Evolutionary conservation across 35 echinoderm and acorn worm species (phyloP), one percentile per base, ranked within the genome.

Genomic region (Lytechinus pictus): DNA sequence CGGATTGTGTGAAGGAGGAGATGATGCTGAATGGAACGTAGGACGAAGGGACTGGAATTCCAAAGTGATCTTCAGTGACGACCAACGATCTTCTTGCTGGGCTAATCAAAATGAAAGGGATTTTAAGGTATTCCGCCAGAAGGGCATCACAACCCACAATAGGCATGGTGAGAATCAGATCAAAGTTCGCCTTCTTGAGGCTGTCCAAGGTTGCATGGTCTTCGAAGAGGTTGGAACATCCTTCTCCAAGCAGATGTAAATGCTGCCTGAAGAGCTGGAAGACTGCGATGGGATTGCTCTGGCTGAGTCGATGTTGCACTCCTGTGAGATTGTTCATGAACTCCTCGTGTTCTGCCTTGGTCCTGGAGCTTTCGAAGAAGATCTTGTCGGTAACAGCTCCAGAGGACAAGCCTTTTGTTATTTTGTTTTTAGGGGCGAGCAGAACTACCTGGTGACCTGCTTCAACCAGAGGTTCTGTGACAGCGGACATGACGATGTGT

Each of bases 131-230:
- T 53, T 66, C 51, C 16, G 54, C 88, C 9, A 96, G 79, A 11
- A 96, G 91, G 24, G 27, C 56, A 24, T 94, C 95, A 27, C 95
- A 96, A 54, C 61, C 58, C 1, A 51, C 89, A 61, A 94, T 27
- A 52, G 95, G 89, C 12, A 92, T 27, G 14, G 90, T 86, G 5
- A 96, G 16, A 8, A 94, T 57, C 28, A 96, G 51, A 58, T 96
- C 95, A 33, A 93, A 96, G 27, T 96, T 86, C 27, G 90, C 95
- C 28, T 53, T 89, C 52, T 95, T 95, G 27, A 95, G 87, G n/a
- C 56, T 54, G 9, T 89, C 87, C 24, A 95, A 54, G 28, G 95
- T 91, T 4, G 90, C 52, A 11, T 4, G 14, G 54, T 95, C 95
- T 5, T 91, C 10, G 54, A 87, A 95, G 21, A 95, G 52, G 12